Evolutionary conservation across 2,797 vertebrate species (phyloP), one percentile per base, ranked within the genome.

Genomic region (Argya squamiceps): DNA sequence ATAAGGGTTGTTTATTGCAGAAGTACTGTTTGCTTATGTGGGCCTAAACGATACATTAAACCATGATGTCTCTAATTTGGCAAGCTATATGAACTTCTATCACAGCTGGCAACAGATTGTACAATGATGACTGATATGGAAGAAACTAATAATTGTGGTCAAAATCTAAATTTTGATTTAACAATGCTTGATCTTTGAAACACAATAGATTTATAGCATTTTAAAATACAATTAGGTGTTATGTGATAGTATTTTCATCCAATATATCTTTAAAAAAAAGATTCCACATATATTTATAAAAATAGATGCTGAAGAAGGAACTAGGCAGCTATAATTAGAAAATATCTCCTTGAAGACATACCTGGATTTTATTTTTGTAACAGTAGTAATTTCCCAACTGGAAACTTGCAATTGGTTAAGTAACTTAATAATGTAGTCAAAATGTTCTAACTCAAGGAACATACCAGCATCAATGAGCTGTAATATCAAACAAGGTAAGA

Each of bases 401-500:
- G 98, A 95, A 81, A 97, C 96, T 75, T 97, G 97, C 69, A 98
- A 32, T 60, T 97, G 96, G 30, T 95, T 96, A 74, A 99, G 97
- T 41, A 98, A 96, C 50, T 95, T 96, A 94, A 97, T 56, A 92
- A 99, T 97, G 90, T 58, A 92, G 82, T 98, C 97, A 91, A 98
- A 97, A 92, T 99, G 97, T 52, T 97, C 97, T 85, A 89, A 89
- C 34, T 97, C 96, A 92, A 98, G 96, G 27, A 95, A 81, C 97
- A 98, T 97, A 44, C 98, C 98, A 93, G 96, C 97, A 92, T 98
- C 97, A 60, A 97, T 26, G 52, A 98, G 95, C 98, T 99, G 91
- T 29, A 91, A 37, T 47, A 87, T 23, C 50, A 92, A 92, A 78
- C 10, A 75, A 60, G 58, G 37, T 53, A 89, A 91, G 39, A 88